These are phyloP conservation scores for Chouioia cunea DNA, from an alignment of 2,888 invertebrate species.

Conservation along the genomic window DNA sequence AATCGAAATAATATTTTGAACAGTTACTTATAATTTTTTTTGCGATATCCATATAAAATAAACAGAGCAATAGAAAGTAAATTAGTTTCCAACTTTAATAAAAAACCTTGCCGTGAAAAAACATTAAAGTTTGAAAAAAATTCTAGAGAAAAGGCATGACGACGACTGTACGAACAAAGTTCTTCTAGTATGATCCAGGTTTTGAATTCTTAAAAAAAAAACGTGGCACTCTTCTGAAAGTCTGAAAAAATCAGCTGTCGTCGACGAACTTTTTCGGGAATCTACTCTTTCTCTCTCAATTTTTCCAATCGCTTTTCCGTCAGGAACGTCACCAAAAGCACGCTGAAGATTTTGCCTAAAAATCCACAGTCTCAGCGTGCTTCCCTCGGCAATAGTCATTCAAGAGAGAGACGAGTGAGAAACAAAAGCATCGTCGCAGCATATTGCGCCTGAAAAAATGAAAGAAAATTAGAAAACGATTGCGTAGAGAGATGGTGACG, in stretches of 20 bases:
- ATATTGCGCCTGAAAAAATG: neutral
- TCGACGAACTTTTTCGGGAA: constrained; percentile 23
- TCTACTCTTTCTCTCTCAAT: too few species aligned
- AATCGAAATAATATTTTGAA: too few species aligned
- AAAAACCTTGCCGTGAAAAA: too few species aligned
- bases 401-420: constrained; percentile 6
- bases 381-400: too few species aligned
- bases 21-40: too few species aligned
- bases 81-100: too few species aligned
- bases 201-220: constrained; percentile 45
- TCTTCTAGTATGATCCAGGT: constrained; percentile 41
- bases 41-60: too few species aligned
- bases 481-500: constrained; percentile 52
- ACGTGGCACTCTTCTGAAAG: constrained; percentile 20
- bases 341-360: too few species aligned
- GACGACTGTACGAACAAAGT: constrained; percentile 26
- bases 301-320: too few species aligned
- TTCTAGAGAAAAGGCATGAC: constrained; percentile 19
- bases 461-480: constrained; percentile 13
- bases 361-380: too few species aligned
- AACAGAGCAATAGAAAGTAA: too few species aligned
- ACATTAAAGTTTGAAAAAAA: neutral
- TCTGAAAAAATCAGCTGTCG: constrained; percentile 41
- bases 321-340: too few species aligned
- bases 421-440: constrained; percentile 1